Evolutionary conservation across 2,888 invertebrate species (phyloP), one percentile per base, ranked within the genome.

Genomic region (Torymus texanus): DNA sequence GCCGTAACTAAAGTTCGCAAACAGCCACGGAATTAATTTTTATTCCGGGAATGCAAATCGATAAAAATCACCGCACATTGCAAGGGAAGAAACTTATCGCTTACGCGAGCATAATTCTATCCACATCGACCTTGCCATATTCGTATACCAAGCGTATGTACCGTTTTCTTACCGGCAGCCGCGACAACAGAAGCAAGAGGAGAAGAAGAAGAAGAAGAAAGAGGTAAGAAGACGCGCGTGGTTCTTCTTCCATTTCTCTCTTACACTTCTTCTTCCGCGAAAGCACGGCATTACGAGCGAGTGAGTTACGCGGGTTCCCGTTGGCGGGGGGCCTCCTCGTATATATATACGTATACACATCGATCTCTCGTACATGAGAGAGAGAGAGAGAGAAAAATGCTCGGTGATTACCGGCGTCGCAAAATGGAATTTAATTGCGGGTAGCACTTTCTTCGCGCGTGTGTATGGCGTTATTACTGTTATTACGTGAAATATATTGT

Each of bases 11-110:
- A 78, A 78, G 74, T 59, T 65, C 50, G 18, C 21, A 21, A 21
- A 21, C 21, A 58, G 8, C 51, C 5, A 65, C 55, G 18, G 16
- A 77, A 77, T 77, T 65, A 77, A 78, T 70, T 74, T 79, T 74
- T 65, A 75, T 74, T 75, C 70, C 11, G 24, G 71, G 75, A 71
- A 79, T 71, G 75, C 71, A 71, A 70, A 71, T 75, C 62, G 79
- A 79, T 75, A 75, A 79, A 74, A 75, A 75, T 71, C 79, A 5
- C 13, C 11, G 29, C 8, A n/a, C 53, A 1, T 24, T 55, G 53
- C 13, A 14, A 2, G 41, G 41, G 41, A 41, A 8, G 1, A 41
- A 41, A 41, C 41, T 41, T 41, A 41, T 51, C 21, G 66, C 29
- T n/a, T 55, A 14, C 56, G 56, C 55, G 66, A 29, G 73, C 63